phyloP scores from a whole-genome alignment of 2,797 vertebrate genomes.

The Microtus obscurus region DNA sequence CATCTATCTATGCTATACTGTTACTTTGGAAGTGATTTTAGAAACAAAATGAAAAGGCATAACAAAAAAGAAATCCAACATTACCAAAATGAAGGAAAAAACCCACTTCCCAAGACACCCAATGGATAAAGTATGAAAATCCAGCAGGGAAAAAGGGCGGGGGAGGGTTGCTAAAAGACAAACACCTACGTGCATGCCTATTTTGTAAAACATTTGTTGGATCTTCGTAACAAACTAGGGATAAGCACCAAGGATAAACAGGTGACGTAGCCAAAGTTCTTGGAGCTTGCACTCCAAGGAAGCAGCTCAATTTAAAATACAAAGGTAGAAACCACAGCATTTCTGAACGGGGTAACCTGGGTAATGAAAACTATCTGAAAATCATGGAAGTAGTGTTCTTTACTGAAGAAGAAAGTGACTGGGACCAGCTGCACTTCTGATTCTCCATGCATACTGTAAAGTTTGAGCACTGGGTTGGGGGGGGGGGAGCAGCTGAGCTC shows the following conservation, averaged over 20 bases:
- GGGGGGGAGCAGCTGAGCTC: slow-evolving; percentile 45
- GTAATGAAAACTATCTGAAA: background rate
- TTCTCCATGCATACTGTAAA: background rate
- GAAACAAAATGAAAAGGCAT: background rate
- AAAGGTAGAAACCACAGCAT: background rate
- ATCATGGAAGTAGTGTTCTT: background rate
- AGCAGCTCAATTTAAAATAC: background rate
- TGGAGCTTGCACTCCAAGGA: background rate
- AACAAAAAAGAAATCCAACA: background rate
- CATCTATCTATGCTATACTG: background rate
- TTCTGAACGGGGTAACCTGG: background rate
- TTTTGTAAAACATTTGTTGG: slow-evolving; percentile 36
- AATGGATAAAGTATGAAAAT: slow-evolving; percentile 44
- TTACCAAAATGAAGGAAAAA: slow-evolving; percentile 56
- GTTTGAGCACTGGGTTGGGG: slow-evolving; percentile 32
- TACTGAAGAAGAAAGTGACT: background rate
- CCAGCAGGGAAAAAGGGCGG: background rate
- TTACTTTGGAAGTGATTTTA: slow-evolving; percentile 51
- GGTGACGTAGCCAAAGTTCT: slow-evolving; percentile 16
- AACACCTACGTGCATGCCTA: slow-evolving; percentile 17
- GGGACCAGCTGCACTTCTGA: slow-evolving; percentile 34
- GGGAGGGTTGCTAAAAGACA: background rate
- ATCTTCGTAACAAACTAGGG: background rate
- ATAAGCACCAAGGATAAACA: background rate
- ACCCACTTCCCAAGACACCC: background rate